Evolutionary conservation across 2,888 invertebrate genomes (phyloP).

Genomic region (Lasioglossum calceatum): DNA sequence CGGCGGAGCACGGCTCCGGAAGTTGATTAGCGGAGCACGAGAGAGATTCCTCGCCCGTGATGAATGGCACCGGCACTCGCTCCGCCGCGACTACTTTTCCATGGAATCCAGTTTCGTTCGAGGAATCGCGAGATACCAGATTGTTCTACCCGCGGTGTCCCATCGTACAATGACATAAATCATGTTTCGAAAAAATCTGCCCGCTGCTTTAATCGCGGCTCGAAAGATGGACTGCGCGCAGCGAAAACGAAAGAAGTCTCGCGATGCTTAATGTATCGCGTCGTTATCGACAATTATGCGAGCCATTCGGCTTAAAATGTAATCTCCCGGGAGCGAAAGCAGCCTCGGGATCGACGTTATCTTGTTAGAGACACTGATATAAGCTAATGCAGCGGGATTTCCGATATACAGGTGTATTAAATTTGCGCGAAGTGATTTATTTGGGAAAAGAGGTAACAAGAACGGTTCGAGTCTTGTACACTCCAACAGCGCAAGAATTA

Average conservation of each 20-base stretch:
- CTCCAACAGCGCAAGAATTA: too few species aligned
- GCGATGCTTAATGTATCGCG: background rate
- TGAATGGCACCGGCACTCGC: background rate
- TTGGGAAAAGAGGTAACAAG: background rate
- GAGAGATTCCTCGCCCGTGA: conserved; percentile 7
- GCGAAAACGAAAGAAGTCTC: background rate
- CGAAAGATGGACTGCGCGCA: background rate
- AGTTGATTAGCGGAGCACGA: background rate
- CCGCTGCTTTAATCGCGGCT: background rate
- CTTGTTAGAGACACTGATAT: background rate
- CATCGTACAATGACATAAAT: background rate
- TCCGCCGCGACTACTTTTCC: background rate
- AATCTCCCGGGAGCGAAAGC: background rate
- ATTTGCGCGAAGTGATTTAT: background rate
- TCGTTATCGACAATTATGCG: background rate
- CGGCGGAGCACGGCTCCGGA: background rate
- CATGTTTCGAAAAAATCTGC: background rate
- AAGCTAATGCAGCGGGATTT: background rate
- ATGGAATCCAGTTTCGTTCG: conserved; percentile 4
- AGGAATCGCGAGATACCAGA: conserved; percentile 6
- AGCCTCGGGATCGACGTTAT: background rate
- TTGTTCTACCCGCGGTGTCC: background rate
- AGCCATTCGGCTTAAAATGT: background rate
- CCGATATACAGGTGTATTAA: background rate
- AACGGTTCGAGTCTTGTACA: background rate